These are phyloP conservation scores for Phortica magna DNA, from an alignment of 2,888 invertebrate species.

Conservation along the genomic window DNA sequence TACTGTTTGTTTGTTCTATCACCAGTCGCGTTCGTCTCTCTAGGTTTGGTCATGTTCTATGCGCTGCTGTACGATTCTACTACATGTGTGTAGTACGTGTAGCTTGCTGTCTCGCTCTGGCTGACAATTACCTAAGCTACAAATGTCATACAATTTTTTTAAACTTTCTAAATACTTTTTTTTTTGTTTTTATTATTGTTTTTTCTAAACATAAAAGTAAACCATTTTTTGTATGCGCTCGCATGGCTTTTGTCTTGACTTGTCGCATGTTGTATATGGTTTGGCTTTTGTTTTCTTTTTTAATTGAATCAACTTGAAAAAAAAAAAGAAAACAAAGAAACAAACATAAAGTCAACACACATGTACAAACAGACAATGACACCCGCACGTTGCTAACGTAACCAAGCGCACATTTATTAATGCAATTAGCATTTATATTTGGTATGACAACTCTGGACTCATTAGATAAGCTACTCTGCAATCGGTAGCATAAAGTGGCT, in stretches of 20 bases:
- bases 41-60: conserved; percentile 16
- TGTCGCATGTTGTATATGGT: neutral
- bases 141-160: conserved; percentile 12
- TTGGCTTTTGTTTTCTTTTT: conserved; percentile 28
- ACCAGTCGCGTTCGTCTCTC: neutral
- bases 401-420: conserved; percentile 58
- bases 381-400: neutral
- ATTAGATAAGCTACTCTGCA: neutral
- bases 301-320: conserved; percentile 29
- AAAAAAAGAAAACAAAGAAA: neutral
- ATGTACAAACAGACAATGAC: neutral
- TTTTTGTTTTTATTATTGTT: neutral
- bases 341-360: neutral
- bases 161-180: conserved; percentile 18
- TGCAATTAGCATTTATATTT: conserved; percentile 68
- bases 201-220: conserved; percentile 20
- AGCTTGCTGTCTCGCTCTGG: neutral
- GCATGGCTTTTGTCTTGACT: conserved; percentile 13
- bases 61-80: neutral
- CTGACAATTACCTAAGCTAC: conserved; percentile 30
- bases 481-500: conserved; percentile 24
- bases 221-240: conserved; percentile 22
- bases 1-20: conserved; percentile 20
- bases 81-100: neutral
- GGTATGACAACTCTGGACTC: conserved; percentile 3